A percentile compares a stretch with the other conserved stretches of the same genome.
Evolutionary conservation across 2,797 vertebrate genomes (phyloP).

Genomic region (Phrynocephalus guinanensis): DNA sequence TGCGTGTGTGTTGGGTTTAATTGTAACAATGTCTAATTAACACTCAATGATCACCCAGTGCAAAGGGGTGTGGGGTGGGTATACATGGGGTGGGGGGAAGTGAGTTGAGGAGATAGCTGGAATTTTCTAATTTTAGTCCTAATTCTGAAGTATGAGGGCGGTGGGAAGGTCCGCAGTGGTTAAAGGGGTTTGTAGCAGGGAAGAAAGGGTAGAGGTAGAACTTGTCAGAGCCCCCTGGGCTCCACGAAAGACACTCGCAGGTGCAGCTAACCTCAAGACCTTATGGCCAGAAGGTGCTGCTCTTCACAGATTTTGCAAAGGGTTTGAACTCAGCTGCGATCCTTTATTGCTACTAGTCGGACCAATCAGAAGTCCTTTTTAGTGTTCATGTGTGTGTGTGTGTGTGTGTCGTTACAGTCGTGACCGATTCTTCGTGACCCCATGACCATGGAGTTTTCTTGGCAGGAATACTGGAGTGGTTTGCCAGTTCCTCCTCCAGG

Average conservation of each 20-base stretch:
- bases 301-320: neutral
- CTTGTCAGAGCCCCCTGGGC: neutral
- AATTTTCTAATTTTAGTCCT: neutral
- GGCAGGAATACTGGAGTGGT: too few species aligned
- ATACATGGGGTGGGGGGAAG: neutral
- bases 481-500: too few species aligned
- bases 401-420: too few species aligned
- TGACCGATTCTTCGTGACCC: too few species aligned
- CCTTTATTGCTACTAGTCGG: neutral
- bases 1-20: slow-evolving; percentile 81
- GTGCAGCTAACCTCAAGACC: neutral
- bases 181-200: neutral
- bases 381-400: too few species aligned
- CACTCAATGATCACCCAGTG: slow-evolving; percentile 83
- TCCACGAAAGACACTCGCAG: neutral
- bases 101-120: neutral
- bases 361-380: neutral
- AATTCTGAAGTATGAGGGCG: neutral
- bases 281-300: neutral
- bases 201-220: too few species aligned
- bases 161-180: neutral
- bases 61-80: slow-evolving; percentile 54
- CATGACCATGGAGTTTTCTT: too few species aligned
- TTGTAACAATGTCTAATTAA: slow-evolving; percentile 89
- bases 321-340: neutral